A percentile compares a stretch with the other conserved stretches of the same genome.
Conservation (phyloP, 1,140 invertebrate species). For the Oncopodura yosiiana region DNA sequence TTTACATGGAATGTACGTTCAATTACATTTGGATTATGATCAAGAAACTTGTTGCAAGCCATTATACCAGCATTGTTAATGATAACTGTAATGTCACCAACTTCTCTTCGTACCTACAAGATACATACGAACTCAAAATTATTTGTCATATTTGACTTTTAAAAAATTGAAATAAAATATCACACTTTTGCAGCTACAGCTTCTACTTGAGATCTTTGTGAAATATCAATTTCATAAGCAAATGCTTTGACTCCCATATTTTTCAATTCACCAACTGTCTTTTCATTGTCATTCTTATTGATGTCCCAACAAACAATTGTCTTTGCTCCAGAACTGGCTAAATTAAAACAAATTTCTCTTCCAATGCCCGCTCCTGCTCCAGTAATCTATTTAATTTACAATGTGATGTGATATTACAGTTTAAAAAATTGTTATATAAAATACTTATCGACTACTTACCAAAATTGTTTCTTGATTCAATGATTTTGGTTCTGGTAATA, state of each 20-base stretch:
- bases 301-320: constrained; percentile 33
- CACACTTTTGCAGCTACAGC: neutral
- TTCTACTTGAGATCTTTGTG: constrained; percentile 20
- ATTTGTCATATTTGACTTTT: no score
- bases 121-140: neutral
- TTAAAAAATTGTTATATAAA: no score
- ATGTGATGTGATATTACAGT: no score
- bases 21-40: constrained; percentile 57
- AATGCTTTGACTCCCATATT: constrained; percentile 12
- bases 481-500: no score
- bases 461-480: no score
- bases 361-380: constrained; percentile 32
- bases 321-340: constrained; percentile 14
- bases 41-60: constrained; percentile 60
- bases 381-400: no score
- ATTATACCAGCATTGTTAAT: constrained; percentile 87
- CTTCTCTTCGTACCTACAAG: constrained; percentile 15
- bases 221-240: constrained; percentile 22
- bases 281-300: constrained; percentile 14
- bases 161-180: neutral
- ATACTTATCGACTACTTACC: no score
- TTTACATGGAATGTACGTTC: constrained; percentile 64
- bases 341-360: constrained; percentile 17
- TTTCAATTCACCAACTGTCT: neutral
- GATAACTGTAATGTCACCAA: constrained; percentile 56